These are phyloP conservation scores for Deroplatys truncata DNA, from an alignment of 2,888 invertebrate species.

Conservation along the genomic window DNA sequence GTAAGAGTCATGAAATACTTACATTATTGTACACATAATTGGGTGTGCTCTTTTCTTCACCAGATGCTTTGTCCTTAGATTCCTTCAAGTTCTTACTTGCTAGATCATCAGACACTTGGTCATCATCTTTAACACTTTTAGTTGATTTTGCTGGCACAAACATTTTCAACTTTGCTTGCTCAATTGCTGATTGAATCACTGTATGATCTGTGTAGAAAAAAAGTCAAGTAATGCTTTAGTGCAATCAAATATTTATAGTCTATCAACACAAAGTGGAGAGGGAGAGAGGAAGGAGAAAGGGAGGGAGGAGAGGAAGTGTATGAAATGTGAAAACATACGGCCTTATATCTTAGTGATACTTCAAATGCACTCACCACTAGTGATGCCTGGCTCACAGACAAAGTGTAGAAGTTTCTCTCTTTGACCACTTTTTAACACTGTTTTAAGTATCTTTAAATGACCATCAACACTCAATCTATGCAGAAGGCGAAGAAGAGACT, in stretches of 20 bases:
- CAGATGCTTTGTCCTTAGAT: constrained; percentile 34
- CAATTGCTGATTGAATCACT: constrained; percentile 54
- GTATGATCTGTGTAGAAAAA: constrained; percentile 43
- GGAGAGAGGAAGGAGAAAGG: no score
- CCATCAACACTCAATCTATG: constrained; percentile 54
- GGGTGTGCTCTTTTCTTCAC: constrained; percentile 27
- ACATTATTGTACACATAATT: constrained; percentile 25
- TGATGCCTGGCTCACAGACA: constrained; percentile 51
- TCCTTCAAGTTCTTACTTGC: constrained; percentile 34
- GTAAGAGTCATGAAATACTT: not conserved
- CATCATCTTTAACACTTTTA: not conserved
- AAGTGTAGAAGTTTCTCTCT: constrained; percentile 49
- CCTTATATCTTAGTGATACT: no score
- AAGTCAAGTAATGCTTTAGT: not conserved
- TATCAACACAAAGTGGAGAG: no score
- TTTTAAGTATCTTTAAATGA: constrained; percentile 50
- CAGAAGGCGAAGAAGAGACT: constrained; percentile 59
- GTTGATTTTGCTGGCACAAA: constrained; percentile 36
- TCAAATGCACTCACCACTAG: constrained; percentile 32
- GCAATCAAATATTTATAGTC: not conserved
- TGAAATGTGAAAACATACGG: no score
- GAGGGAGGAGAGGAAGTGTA: no score
- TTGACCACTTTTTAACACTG: constrained; percentile 47
- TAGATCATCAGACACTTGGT: not conserved
- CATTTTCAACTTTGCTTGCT: constrained; percentile 58